Base-by-base conservation (phyloP, 2,797 vertebrate genomes). In the Ficedula albicollis region DNA sequence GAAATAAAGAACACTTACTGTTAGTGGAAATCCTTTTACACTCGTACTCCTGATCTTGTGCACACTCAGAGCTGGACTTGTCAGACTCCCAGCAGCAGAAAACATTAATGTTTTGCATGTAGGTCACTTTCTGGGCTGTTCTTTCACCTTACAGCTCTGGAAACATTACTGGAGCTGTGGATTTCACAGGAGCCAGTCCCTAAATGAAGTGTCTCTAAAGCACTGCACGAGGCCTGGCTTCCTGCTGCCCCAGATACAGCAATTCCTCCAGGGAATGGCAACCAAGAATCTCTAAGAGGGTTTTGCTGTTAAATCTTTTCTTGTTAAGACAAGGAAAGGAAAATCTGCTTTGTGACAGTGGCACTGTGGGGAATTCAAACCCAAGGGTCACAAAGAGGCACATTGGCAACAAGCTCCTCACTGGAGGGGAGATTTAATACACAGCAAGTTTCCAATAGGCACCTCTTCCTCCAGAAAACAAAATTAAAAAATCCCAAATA, bases 331-430 rank as follows among this genome's bases (percentile, higher is more conserved):
- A 1, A 4, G 2, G 90, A 85, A 85, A 59, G 67, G 73, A 85
- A 95, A 97, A 95, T 91, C 84, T 95, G 82, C 95, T 95, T 87
- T 95, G 92, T 89, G 92, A 72, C 93, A 96, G 92, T 9, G 51
- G 75, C 72, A 19, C 68, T 48, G 91, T 5, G 1, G 73, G 84
- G 87, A 83, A 82, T 30, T 92, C 67, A 91, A 92, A 72, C 46
- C 46, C 0, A 60, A 83, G 84, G 86, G 87, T 77, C 81, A 85
- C 64, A 74, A 0, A 82, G 73, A 78, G 36, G 34, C 48, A 87
- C 52, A 5, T 0, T 30, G 38, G 27, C 23, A 69, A 39, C 22
- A 29, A 26, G 75, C 6, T 83, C 34, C 41, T 87, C 0, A 0
- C 39, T 15, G 34, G 66, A 68, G 55, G 48, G 80, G 32, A 69